phyloP scores from a whole-genome alignment of 2,888 invertebrate genomes.

The Apotomis capreana region DNA sequence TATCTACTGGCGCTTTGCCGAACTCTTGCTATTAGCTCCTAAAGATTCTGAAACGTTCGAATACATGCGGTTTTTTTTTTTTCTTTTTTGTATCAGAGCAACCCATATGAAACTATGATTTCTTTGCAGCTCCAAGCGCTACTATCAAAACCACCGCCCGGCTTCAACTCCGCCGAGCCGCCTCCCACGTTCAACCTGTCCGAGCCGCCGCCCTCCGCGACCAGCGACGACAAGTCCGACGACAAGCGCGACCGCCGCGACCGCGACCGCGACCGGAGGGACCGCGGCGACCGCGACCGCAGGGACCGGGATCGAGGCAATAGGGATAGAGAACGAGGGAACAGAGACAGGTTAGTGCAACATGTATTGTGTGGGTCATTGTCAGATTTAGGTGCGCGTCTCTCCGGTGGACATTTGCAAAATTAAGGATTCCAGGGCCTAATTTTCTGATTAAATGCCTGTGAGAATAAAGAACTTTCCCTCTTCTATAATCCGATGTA shows the following conservation, averaged over 20 bases:
- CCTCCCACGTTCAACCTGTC: slow-evolving; percentile 70
- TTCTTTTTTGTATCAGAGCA: not conserved
- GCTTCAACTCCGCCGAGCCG: slow-evolving; percentile 76
- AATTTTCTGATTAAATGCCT: too few relatives aligned
- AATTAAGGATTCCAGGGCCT: too few relatives aligned
- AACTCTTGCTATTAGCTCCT: too few relatives aligned
- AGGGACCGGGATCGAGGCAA: slow-evolving; percentile 42
- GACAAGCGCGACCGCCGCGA: slow-evolving; percentile 53
- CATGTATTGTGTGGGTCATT: too few relatives aligned
- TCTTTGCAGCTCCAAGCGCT: slow-evolving; percentile 78
- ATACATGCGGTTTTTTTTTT: too few relatives aligned
- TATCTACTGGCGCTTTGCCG: too few relatives aligned
- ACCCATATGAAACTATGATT: not conserved
- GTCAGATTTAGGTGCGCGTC: too few relatives aligned
- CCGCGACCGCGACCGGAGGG: slow-evolving; percentile 55
- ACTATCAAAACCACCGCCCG: slow-evolving; percentile 76
- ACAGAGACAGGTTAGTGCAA: too few relatives aligned
- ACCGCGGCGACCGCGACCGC: slow-evolving; percentile 43
- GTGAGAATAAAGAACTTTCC: too few relatives aligned
- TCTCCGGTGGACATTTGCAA: too few relatives aligned
- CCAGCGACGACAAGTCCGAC: slow-evolving; percentile 41
- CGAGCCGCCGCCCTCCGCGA: slow-evolving; percentile 60
- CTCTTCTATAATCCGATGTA: too few relatives aligned
- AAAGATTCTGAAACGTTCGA: too few relatives aligned
- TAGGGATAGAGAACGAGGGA: slow-evolving; percentile 12